phyloP scores from a whole-genome alignment of 2,888 invertebrate genomes.

The Sycophila texana region DNA sequence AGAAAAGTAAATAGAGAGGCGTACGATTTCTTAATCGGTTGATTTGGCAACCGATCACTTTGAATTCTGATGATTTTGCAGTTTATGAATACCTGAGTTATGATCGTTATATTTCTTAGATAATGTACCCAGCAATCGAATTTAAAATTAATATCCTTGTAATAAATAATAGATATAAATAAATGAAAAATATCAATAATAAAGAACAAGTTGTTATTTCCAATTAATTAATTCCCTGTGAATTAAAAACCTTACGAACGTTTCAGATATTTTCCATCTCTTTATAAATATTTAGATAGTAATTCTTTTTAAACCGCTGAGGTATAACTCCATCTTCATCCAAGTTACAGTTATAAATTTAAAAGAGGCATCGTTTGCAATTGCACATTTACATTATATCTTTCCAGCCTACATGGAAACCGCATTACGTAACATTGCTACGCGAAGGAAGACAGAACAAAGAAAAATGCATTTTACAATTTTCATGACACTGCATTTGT shows the following conservation, averaged over 20 bases:
- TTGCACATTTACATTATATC: slow-evolving; percentile 15
- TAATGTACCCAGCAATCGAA: too few relatives aligned
- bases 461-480: slow-evolving; percentile 23
- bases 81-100: too few relatives aligned
- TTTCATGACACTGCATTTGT: slow-evolving; percentile 34
- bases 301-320: neutral
- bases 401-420: slow-evolving; percentile 14
- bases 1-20: slow-evolving; percentile 34
- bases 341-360: slow-evolving; percentile 4
- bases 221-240: too few relatives aligned
- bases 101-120: too few relatives aligned
- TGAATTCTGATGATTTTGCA: too few relatives aligned
- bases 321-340: slow-evolving; percentile 19
- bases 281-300: too few relatives aligned
- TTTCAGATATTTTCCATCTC: too few relatives aligned
- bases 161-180: too few relatives aligned
- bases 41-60: neutral
- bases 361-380: neutral
- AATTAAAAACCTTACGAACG: too few relatives aligned
- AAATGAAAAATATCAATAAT: too few relatives aligned
- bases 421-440: slow-evolving; percentile 10
- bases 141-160: too few relatives aligned
- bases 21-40: slow-evolving; percentile 22
- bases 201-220: too few relatives aligned
- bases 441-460: slow-evolving; percentile 6